Base-by-base conservation (phyloP, 1,140 invertebrate species). In the Steinernema khuongi region DNA sequence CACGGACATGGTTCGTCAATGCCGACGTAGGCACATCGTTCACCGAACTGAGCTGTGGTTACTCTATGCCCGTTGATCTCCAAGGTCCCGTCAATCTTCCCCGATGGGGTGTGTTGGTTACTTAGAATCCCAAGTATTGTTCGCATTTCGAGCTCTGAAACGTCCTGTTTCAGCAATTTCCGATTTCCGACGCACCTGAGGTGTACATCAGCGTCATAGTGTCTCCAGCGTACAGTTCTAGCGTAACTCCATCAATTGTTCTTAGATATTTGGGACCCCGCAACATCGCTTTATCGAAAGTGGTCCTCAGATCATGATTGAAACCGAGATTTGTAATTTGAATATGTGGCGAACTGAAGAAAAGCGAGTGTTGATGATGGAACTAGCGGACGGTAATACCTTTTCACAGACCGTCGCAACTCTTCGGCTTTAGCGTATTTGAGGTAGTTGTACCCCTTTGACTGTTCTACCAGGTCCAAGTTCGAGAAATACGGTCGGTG, bases 151-250 rank as follows among this genome's bases (percentile, higher is more conserved):
- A 88, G 86, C 74, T 91, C 91, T 81, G 79, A 67, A 79, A 77
- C 29, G 36, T 18, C 17, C 28, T 17, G 17, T 72, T 7, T 77
- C 11, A 77, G 22, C 30, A 7, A n/a, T 30, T 72, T 76, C 36
- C 71, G 33, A 31, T 44, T 22, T 50, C 60, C 29, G 26, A 26
- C 67, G 66, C 67, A 83, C 77, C 88, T 67, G 84, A 86, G 0
- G 94, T 96, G 0, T 93, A 90, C 90, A 96, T 91, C 14, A 96
- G 88, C 0, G 92, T 93, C 72, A 96, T 86, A 17, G 96, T 89
- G 87, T 96, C 94, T 1, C 93, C 93, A 0, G 92, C 93, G 72
- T 91, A 90, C 2, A 92, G 92, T 86, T 96, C 92, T 75, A 94
- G 89, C 0, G 90, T 90, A 7, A 93, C 88, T 14, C 90, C 90